These are phyloP conservation scores for Gallinago paraguaiae DNA, from an alignment of 2,113 vertebrate genomes.

Conservation along the genomic window DNA sequence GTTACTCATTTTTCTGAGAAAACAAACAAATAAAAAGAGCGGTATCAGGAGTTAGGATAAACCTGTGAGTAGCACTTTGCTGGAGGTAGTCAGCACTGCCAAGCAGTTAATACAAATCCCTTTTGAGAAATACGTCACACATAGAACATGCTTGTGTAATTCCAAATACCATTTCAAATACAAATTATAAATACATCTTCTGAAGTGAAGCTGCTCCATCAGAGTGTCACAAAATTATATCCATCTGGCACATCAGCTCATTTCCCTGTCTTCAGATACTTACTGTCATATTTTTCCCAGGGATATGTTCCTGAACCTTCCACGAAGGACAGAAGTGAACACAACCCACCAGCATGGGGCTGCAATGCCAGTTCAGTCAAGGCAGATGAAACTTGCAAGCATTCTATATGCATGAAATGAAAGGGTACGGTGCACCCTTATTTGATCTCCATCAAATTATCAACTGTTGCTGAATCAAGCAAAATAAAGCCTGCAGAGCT, in stretches of 20 bases:
- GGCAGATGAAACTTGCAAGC: background rate
- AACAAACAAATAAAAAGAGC: background rate
- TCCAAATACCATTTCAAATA: background rate
- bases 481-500: background rate
- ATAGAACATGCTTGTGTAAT: background rate
- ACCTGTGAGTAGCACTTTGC: background rate
- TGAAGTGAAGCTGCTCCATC: background rate
- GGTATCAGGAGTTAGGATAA: background rate
- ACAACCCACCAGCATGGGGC: background rate
- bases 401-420: background rate
- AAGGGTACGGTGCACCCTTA: background rate
- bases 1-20: background rate
- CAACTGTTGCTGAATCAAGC: background rate
- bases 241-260: background rate
- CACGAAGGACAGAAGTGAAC: background rate
- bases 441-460: background rate
- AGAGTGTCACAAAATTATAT: background rate
- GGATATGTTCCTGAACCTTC: background rate
- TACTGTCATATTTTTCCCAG: background rate
- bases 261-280: background rate
- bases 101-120: background rate
- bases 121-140: background rate
- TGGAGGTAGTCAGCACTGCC: background rate
- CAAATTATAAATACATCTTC: background rate
- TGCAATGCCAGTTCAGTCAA: background rate